Conservation (phyloP, 2,797 vertebrate genomes). For the Geotrypetes seraphini region DNA sequence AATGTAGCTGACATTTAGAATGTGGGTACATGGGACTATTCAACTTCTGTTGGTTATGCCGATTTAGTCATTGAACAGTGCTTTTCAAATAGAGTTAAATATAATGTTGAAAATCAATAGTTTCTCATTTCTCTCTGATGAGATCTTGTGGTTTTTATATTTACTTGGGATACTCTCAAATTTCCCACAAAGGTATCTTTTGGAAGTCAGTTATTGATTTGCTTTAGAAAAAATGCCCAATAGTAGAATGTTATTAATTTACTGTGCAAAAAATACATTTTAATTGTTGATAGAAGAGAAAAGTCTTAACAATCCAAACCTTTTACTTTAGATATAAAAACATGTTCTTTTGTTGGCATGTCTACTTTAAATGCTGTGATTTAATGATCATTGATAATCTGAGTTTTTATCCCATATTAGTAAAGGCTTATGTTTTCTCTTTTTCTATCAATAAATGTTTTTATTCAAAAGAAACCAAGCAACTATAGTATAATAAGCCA, state of each 20-base stretch:
- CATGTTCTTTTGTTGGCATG: too few species aligned
- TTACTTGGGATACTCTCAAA: constrained; percentile 46
- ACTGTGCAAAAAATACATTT: constrained; percentile 32
- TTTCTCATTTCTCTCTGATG: constrained; percentile 41
- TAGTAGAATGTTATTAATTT: constrained; percentile 29
- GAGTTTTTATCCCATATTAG: too few species aligned
- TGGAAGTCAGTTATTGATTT: constrained; percentile 53
- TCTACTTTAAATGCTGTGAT: too few species aligned
- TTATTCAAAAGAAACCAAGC: too few species aligned
- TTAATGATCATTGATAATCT: too few species aligned
- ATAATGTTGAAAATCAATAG: constrained; percentile 46
- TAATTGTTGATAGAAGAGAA: constrained; percentile 25
- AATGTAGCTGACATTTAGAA: constrained; percentile 36
- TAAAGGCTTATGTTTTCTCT: too few species aligned
- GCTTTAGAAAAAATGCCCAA: constrained; percentile 29
- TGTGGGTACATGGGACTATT: constrained; percentile 15
- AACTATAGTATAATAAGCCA: too few species aligned
- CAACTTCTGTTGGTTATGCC: constrained; percentile 18
- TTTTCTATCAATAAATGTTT: too few species aligned
- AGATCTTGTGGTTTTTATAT: constrained; percentile 35
- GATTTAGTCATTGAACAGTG: constrained; percentile 16
- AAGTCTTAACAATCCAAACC: too few species aligned
- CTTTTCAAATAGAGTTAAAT: constrained; percentile 36
- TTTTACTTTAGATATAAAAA: too few species aligned
- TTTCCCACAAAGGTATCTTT: constrained; percentile 43